A percentile compares a stretch with the other conserved stretches of the same genome.
Conservation (phyloP, 1,140 invertebrate species). For the Berghia stephanieae region DNA sequence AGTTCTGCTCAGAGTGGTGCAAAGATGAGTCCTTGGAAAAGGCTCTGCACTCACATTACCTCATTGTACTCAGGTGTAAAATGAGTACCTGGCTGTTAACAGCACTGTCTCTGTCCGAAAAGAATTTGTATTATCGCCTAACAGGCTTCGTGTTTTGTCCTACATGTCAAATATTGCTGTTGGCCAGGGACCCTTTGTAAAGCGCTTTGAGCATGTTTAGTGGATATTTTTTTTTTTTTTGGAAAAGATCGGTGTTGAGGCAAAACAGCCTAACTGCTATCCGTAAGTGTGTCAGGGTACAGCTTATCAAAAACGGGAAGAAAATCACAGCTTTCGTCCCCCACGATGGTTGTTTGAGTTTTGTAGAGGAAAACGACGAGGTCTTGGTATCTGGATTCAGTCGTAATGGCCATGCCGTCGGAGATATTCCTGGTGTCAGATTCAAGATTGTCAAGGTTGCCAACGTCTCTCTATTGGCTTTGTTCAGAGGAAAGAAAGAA, state of each 20-base stretch:
- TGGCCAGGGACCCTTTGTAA: too few species aligned
- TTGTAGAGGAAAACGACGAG: conserved; percentile 99
- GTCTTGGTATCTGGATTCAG: conserved; percentile 99
- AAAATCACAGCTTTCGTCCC: conserved; percentile 99
- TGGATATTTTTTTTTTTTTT: background rate
- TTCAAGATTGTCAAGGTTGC: conserved; percentile 98
- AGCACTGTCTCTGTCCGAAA: too few species aligned
- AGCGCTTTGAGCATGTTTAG: too few species aligned
- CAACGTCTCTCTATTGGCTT: conserved; percentile 95
- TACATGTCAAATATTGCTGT: too few species aligned
- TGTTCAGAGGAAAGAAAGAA: conserved; percentile 99
- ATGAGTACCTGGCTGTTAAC: too few species aligned
- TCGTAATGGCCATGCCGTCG: conserved; percentile 99
- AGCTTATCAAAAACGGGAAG: conserved; percentile 99
- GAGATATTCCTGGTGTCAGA: conserved; percentile 96
- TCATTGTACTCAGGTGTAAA: too few species aligned
- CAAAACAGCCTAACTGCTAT: conserved; percentile 99
- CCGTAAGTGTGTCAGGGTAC: conserved; percentile 99
- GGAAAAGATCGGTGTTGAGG: conserved; percentile 96
- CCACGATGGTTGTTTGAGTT: conserved; percentile 98
- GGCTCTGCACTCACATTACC: too few species aligned
- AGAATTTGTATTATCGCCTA: too few species aligned
- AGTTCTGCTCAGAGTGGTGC: too few species aligned
- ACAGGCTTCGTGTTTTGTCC: too few species aligned
- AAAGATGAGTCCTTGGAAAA: too few species aligned